Evolutionary conservation across 2,888 invertebrate species (phyloP).

Genomic region (Pseudanteris insignis): DNA sequence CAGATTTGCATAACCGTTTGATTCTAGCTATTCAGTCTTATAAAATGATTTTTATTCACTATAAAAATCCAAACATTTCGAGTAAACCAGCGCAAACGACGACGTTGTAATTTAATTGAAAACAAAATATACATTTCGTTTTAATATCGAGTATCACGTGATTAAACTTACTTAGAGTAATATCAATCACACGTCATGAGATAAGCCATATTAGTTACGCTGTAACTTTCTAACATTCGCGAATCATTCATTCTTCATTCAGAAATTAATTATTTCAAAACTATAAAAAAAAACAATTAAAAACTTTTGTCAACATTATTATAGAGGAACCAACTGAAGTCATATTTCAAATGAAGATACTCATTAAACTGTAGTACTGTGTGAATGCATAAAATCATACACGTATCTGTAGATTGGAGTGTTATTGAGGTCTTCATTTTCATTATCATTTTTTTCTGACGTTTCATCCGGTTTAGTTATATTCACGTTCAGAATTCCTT

Average conservation of each 20-base stretch:
- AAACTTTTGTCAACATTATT: too few species aligned
- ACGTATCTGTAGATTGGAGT: conserved; percentile 3
- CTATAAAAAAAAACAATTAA: too few species aligned
- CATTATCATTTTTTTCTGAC: not conserved
- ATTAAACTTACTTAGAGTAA: not conserved
- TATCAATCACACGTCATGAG: conserved; percentile 8
- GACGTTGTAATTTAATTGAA: not conserved
- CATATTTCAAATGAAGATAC: not conserved
- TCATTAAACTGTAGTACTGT: conserved; percentile 27
- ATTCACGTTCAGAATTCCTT: conserved; percentile 9
- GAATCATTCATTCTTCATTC: not conserved
- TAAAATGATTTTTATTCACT: not conserved
- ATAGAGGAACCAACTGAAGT: too few species aligned
- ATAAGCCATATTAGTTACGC: not conserved
- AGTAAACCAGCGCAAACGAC: not conserved
- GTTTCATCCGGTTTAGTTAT: conserved; percentile 8
- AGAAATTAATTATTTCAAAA: too few species aligned
- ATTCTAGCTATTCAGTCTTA: conserved; percentile 9
- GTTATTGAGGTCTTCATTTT: conserved; percentile 16
- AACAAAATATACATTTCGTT: conserved; percentile 7
- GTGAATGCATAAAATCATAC: conserved; percentile 2
- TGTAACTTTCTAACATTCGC: not conserved
- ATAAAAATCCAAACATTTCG: conserved; percentile 3
- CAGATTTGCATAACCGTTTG: conserved; percentile 12
- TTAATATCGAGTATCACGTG: conserved; percentile 3